phyloP scores from a whole-genome alignment of 2,888 invertebrate species.

The Chydorus sphaericus region DNA sequence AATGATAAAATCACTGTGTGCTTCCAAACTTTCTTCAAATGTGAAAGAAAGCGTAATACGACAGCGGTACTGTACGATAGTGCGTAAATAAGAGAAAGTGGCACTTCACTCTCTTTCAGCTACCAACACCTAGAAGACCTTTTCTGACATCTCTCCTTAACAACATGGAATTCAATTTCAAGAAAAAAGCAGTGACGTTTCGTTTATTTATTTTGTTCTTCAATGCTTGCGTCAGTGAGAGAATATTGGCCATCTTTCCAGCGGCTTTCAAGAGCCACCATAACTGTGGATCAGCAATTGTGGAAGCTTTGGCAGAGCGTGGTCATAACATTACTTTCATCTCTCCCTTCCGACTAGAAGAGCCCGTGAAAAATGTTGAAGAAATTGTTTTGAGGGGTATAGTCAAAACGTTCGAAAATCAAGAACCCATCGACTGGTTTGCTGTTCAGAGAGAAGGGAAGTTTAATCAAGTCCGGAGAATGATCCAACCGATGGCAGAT shows the following conservation, averaged over 20 bases:
- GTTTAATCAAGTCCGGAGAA: too few species aligned
- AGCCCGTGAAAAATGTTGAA: background rate
- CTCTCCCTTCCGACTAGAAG: conserved; percentile 24
- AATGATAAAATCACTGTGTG: too few species aligned
- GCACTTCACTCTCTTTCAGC: too few species aligned
- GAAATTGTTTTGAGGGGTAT: background rate
- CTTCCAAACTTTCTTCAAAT: too few species aligned
- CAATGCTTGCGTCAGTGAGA: background rate
- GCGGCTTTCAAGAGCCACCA: background rate
- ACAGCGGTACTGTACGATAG: too few species aligned
- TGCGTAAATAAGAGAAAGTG: too few species aligned
- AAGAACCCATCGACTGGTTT: too few species aligned
- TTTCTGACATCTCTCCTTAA: too few species aligned
- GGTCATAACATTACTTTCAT: conserved; percentile 34
- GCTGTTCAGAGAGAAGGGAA: background rate
- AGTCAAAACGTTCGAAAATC: background rate
- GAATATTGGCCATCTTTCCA: background rate
- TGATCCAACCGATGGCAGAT: background rate
- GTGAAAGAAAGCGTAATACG: too few species aligned
- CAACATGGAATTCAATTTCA: too few species aligned
- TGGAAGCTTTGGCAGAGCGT: conserved; percentile 25
- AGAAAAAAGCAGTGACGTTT: too few species aligned
- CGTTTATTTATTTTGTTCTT: background rate
- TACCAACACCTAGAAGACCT: too few species aligned
- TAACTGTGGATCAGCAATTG: background rate